These are phyloP conservation scores for Cantharis rustica DNA, from an alignment of 2,888 invertebrate genomes.

Conservation along the genomic window DNA sequence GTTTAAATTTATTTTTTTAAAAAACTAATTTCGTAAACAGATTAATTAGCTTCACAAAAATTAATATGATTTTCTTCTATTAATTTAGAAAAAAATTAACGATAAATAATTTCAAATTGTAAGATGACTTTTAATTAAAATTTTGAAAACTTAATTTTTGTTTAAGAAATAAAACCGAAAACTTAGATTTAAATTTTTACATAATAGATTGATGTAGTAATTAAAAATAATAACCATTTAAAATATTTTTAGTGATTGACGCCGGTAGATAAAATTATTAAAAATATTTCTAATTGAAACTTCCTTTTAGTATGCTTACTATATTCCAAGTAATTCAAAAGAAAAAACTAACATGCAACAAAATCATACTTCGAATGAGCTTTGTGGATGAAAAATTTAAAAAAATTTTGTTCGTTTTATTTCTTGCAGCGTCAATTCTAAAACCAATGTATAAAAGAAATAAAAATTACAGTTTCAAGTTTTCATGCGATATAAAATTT, in stretches of 20 bases:
- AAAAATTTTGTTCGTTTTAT: neutral
- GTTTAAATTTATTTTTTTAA: conserved; percentile 1
- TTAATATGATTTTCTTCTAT: neutral
- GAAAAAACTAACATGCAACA: neutral
- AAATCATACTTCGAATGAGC: neutral
- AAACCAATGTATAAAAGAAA: neutral
- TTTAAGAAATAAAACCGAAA: neutral
- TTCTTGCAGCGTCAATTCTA: neutral
- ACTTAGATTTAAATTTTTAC: neutral
- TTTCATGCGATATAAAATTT: neutral
- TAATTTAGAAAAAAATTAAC: neutral
- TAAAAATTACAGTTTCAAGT: neutral
- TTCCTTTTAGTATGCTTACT: too few relatives aligned
- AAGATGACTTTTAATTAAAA: neutral
- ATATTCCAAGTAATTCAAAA: too few relatives aligned
- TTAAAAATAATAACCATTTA: neutral
- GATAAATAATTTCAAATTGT: neutral
- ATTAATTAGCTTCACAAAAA: neutral
- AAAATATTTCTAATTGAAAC: too few relatives aligned
- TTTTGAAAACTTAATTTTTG: neutral
- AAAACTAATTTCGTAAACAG: neutral
- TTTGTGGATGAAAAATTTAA: neutral
- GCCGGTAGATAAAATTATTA: neutral
- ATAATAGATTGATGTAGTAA: neutral
- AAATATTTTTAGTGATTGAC: neutral